phyloP scores from a whole-genome alignment of 2,888 invertebrate species.

The Barypeithes pellucidus region DNA sequence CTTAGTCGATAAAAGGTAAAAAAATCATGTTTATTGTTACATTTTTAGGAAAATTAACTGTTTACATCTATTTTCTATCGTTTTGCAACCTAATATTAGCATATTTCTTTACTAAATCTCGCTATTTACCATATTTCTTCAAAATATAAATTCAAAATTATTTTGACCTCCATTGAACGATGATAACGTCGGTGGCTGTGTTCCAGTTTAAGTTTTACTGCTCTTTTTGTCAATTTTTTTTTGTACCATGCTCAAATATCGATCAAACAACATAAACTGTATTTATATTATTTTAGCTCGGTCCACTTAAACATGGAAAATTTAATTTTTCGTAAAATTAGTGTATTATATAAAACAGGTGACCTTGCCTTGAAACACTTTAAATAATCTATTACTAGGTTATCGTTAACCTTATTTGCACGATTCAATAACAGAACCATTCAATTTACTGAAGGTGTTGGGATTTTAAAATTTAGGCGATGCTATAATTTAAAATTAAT shows the following conservation, averaged over 20 bases:
- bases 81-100: conserved; percentile 65
- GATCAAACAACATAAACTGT: neutral
- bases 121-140: neutral
- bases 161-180: conserved; percentile 54
- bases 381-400: neutral
- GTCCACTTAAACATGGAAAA: neutral
- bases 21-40: conserved; percentile 54
- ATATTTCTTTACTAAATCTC: conserved; percentile 61
- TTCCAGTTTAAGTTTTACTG: conserved; percentile 55
- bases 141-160: conserved; percentile 20
- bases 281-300: neutral
- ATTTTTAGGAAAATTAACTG: conserved; percentile 46
- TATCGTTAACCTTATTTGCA: conserved; percentile 1
- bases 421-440: neutral
- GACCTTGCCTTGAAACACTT: neutral
- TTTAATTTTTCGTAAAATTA: neutral
- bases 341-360: neutral
- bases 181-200: conserved; percentile 58
- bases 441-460: conserved; percentile 1
- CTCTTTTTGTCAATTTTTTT: conserved; percentile 33
- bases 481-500: too few species aligned
- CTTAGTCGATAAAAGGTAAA: conserved; percentile 60
- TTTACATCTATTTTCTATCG: conserved; percentile 37
- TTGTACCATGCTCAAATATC: neutral
- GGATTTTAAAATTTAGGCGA: too few species aligned